Conservation (phyloP, 1,140 invertebrate genomes). For the Microplitis mediator region DNA sequence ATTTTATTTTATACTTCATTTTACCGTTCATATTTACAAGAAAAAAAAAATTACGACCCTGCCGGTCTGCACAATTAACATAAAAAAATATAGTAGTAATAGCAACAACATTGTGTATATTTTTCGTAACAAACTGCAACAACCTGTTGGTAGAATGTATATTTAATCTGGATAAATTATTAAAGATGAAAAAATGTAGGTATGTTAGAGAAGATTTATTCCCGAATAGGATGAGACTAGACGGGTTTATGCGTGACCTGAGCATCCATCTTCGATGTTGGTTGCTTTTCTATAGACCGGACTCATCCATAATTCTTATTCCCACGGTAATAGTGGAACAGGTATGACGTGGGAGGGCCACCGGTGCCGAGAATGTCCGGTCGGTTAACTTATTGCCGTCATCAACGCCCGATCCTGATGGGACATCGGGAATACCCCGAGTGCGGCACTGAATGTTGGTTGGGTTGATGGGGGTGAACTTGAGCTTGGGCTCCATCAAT, state of each 20-base stretch:
- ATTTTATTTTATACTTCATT: neutral
- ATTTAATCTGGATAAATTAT: neutral
- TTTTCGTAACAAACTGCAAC: no score
- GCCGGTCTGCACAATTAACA: no score
- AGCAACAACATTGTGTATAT: no score
- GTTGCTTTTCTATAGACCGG: neutral
- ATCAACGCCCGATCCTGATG: neutral
- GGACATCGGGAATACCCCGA: neutral
- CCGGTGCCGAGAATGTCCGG: conserved; percentile 26
- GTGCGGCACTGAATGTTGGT: neutral
- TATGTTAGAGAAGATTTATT: neutral
- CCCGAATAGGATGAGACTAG: neutral
- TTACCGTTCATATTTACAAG: neutral
- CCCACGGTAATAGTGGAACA: neutral
- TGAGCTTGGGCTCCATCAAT: neutral
- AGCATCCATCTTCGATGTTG: conserved; percentile 4
- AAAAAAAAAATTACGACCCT: neutral
- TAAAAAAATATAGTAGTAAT: no score
- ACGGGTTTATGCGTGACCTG: neutral
- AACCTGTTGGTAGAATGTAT: no score
- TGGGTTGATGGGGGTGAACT: neutral
- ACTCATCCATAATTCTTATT: conserved; percentile 33
- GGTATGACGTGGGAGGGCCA: neutral
- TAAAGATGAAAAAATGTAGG: neutral
- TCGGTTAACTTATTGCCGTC: conserved; percentile 28